Evolutionary conservation across 2,113 vertebrate genomes (phyloP), one percentile per base, ranked within the genome.

Genomic region (Hypocryptadius cinnamomeus): DNA sequence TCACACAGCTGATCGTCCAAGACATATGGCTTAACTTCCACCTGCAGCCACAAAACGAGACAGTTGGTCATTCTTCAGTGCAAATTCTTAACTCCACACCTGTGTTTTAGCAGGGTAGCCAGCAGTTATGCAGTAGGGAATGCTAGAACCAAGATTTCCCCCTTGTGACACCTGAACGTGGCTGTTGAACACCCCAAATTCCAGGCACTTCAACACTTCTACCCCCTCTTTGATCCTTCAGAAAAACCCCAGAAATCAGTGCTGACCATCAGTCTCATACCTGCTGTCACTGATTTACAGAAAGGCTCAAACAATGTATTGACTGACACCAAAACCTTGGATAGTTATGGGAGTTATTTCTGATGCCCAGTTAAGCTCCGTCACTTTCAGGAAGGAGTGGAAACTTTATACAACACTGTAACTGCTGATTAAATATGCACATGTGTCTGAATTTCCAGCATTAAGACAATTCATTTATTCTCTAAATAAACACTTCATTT

Each of bases 11-110:
- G 99, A 98, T 99, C 99, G 91, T 99, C 99, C 98, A 99, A 94
- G 97, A 99, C 99, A 97, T 99, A 99, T 99, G 99, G 99, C 99
- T 99, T 99, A 98, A 99, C 99, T 99, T 99, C 99, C 98, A 99
- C 99, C 99, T 99, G 98, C 24, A 33, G 94, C 57, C 81, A 81
- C 74, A 95, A 90, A 53, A 87, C 22, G 64, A 82, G 25, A 87
- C 51, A 90, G 35, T 47, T 83, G 17, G 89, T 31, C 79, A 16
- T 42, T 56, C n/a, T n/a, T 74, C 35, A 9, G 13, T 7, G 60
- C 45, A 56, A 21, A 10, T 16, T 7, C 42, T 16, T 4, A 4
- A 2, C 16, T 21, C 18, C 66, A 87, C 25, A 2, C 23, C 15
- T 4, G 14, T 17, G 44, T 18, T 35, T 61, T 12, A 47, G 82